phyloP scores from a whole-genome alignment of 2,888 invertebrate genomes.

The Lepidocyrtoides sp. region DNA sequence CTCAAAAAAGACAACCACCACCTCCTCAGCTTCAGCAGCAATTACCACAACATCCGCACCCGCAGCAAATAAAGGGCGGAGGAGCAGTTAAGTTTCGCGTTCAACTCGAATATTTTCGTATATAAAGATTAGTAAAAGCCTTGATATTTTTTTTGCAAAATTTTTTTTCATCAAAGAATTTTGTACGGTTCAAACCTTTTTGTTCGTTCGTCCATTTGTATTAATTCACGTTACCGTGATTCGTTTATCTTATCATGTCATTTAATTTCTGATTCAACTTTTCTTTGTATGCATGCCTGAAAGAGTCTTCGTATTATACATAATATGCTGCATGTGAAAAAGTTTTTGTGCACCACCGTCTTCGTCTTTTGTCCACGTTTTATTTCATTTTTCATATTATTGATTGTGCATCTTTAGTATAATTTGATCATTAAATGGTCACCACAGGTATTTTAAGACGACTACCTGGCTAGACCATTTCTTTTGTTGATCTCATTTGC shows the following conservation, averaged over 20 bases:
- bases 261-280: no score
- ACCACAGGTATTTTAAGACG: constrained; percentile 57
- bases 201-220: no score
- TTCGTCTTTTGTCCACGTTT: not conserved
- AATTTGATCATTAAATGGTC: no score
- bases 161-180: no score
- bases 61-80: constrained; percentile 83
- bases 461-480: not conserved
- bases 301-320: not conserved
- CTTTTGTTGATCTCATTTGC: not conserved
- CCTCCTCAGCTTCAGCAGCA: constrained; percentile 70
- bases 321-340: not conserved
- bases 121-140: not conserved
- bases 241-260: no score
- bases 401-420: constrained; percentile 2
- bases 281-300: no score
- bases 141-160: constrained; percentile 54
- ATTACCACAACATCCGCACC: constrained; percentile 61
- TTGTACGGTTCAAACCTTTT: no score
- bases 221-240: no score
- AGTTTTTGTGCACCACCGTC: not conserved
- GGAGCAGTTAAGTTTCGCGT: constrained; percentile 84
- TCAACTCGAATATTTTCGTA: not conserved
- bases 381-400: not conserved
- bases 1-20: constrained; percentile 66